Percentiles rank a stretch among this genome's conserved stretches.
Conservation (phyloP, 2,797 vertebrate species). For the Alcedo quadribrachys region DNA sequence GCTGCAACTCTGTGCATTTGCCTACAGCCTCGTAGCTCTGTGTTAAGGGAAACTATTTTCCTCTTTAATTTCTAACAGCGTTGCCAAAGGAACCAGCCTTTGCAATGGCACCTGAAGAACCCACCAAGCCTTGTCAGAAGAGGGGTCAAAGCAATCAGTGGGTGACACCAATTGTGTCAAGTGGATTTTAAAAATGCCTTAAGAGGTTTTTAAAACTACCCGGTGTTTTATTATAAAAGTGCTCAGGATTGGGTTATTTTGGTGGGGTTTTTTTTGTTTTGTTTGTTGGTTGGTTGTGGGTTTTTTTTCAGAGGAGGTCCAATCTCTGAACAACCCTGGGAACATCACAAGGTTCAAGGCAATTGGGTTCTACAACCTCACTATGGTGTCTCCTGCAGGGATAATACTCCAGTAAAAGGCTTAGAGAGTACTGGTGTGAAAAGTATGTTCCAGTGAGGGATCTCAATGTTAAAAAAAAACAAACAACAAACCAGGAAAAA, state of each 20-base stretch:
- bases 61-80: neutral
- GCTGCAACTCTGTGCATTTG: neutral
- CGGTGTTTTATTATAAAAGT: neutral
- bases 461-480: neutral
- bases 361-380: neutral
- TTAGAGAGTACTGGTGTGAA: neutral
- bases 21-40: neutral
- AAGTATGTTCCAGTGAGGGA: neutral
- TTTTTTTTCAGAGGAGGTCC: neutral
- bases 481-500: neutral
- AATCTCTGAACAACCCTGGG: neutral
- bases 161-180: neutral
- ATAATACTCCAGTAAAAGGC: neutral
- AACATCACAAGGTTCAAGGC: neutral
- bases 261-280: too few species aligned
- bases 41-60: neutral
- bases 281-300: neutral
- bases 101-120: neutral
- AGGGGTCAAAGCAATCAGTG: neutral
- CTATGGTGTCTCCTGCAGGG: neutral
- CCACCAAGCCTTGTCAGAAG: neutral
- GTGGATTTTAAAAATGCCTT: neutral
- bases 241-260: accelerated
- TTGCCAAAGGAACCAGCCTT: neutral
- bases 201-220: neutral